These are phyloP conservation scores for Aurelia aurita complex sp. Pacific DNA, from an alignment of 30 jellyfish, hydroid and myxozoan genomes.

Conservation along the genomic window DNA sequence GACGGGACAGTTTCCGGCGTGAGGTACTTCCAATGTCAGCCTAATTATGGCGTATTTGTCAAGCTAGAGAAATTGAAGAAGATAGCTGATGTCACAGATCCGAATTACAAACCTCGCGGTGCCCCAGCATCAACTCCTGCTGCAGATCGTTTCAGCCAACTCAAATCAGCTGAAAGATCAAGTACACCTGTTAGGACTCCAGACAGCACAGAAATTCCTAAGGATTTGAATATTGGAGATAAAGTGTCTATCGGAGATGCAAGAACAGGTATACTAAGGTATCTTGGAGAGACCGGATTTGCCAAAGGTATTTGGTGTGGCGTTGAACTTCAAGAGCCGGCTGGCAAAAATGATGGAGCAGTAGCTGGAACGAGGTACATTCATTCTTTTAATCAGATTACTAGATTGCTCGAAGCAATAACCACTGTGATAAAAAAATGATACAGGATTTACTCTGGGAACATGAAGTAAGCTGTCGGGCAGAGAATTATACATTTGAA, in stretches of 20 bases:
- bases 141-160: constrained; percentile 24
- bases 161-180: constrained; percentile 26
- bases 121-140: constrained; percentile 42
- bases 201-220: constrained; percentile 60
- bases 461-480: too few relatives aligned
- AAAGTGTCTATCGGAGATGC: constrained; percentile 82
- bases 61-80: constrained; percentile 79
- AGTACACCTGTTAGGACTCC: constrained; percentile 64
- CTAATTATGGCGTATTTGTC: constrained; percentile 96
- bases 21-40: constrained; percentile 89
- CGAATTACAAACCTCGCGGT: constrained; percentile 48
- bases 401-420: too few relatives aligned
- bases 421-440: too few relatives aligned
- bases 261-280: constrained; percentile 75
- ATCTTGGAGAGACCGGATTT: constrained; percentile 93
- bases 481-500: too few relatives aligned
- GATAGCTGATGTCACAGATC: constrained; percentile 60
- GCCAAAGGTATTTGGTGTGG: constrained; percentile 99
- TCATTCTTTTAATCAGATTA: not conserved
- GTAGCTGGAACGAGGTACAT: constrained; percentile 99
- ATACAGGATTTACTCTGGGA: too few relatives aligned
- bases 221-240: constrained; percentile 76
- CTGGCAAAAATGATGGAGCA: constrained; percentile 98
- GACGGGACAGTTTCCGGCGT: constrained; percentile 99
- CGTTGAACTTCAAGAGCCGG: constrained; percentile 86